Base-by-base conservation (phyloP, 1,140 invertebrate species). In the Zaprionus nigranus region DNA sequence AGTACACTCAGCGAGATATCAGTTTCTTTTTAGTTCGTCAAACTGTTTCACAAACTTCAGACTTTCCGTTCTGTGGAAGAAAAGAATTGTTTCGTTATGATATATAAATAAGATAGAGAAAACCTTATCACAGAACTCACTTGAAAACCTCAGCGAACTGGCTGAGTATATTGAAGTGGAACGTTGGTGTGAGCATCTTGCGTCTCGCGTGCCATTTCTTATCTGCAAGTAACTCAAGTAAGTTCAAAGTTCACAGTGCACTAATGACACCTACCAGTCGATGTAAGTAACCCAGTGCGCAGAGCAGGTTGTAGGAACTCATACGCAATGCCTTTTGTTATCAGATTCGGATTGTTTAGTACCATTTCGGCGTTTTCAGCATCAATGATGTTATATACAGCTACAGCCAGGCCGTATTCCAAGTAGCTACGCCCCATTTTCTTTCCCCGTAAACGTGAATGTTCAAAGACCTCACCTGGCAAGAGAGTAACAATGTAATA, bases 121-220 rank as follows among this genome's bases (percentile, higher is more conserved):
- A 11, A n/a, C 5, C 9, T 49, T 11, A 49, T 30, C 15, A 12
- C 28, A 2, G 0, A n/a, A 93, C 92, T 83, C 95, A 95, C 74
- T 95, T 94, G 81, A 96, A 95, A 81, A 97, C 96, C 3, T 94
- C 93, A 5, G 96, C 75, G 91, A 97, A 98, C 78, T 97, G 94
- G 65, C 95, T 94, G 7, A 98, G 93, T 68, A 98, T 97, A 81
- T 96, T 96, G 79, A 98, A 98, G 92, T 99, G 97, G 92, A 99
- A 99, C 0, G 97, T 95, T 5, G 97, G 97, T 0, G 97, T 98
- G 2, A 99, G 92, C 72, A 98, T 94, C 93, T 96, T 97, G 56
- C 98, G 94, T 38, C 97, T 93, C 0, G 86, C 78, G 38, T 95
- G 95, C 97, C 98, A 99, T 94, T 97, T 98, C 13, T 93, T 91